Percentiles rank a stretch among this genome's conserved stretches.
phyloP scores from a whole-genome alignment of 1,140 invertebrate species.

The Bombus waltoni region DNA sequence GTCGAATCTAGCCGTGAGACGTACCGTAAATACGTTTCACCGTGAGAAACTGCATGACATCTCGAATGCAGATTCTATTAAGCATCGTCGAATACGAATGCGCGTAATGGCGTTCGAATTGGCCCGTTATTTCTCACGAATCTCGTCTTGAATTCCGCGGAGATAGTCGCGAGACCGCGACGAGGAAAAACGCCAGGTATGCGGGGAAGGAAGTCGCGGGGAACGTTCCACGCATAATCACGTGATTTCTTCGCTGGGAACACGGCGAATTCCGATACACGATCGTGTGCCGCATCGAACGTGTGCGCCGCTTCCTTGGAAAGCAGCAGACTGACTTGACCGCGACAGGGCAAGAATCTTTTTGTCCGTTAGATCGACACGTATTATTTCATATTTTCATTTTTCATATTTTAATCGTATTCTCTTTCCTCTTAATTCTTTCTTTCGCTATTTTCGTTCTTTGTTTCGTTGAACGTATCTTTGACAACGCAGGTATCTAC shows the following conservation, averaged over 20 bases:
- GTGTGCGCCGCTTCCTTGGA: constrained; percentile 34
- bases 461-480: too few relatives aligned
- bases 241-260: constrained; percentile 61
- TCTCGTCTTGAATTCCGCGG: constrained; percentile 50
- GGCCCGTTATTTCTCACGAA: constrained; percentile 37
- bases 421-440: too few relatives aligned
- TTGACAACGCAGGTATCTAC: too few relatives aligned
- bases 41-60: constrained; percentile 29
- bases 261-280: constrained; percentile 64
- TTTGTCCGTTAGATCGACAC: not conserved
- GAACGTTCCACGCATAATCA: constrained; percentile 59
- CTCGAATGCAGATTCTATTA: constrained; percentile 45
- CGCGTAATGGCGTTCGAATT: constrained; percentile 50
- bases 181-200: constrained; percentile 58
- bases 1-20: not conserved
- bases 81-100: constrained; percentile 13
- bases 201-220: constrained; percentile 56
- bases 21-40: constrained; percentile 1
- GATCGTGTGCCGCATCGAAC: constrained; percentile 47
- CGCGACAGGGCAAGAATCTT: not conserved
- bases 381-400: not conserved
- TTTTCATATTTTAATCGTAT: too few relatives aligned
- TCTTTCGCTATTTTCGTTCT: too few relatives aligned
- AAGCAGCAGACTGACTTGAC: constrained; percentile 11
- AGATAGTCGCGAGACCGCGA: constrained; percentile 40